These are phyloP conservation scores for Gobius niger DNA, from an alignment of 2,113 vertebrate genomes.

Conservation along the genomic window DNA sequence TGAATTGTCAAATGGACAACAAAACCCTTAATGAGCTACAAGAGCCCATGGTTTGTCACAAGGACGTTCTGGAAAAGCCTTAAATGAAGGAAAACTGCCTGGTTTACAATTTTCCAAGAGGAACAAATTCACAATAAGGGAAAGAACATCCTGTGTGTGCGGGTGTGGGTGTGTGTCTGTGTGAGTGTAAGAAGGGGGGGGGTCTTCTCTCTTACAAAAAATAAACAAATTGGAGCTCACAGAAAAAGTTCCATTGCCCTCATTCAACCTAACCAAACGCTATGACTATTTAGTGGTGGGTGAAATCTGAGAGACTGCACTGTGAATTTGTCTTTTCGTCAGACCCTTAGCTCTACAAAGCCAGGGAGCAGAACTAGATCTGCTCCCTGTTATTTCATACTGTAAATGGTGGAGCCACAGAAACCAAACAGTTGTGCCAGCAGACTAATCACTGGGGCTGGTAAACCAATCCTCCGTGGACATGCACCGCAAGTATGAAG, in stretches of 20 bases:
- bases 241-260: constrained; percentile 1
- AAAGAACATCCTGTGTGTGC: no score
- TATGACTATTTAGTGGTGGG: constrained; percentile 15
- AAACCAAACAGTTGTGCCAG: constrained; percentile 71
- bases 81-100: not conserved
- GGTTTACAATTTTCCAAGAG: not conserved
- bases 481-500: constrained; percentile 76
- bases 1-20: not conserved
- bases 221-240: not conserved
- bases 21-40: not conserved
- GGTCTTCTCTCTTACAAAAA: no score
- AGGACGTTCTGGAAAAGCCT: not conserved
- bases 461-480: constrained; percentile 76
- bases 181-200: no score
- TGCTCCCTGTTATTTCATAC: constrained; percentile 69
- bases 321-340: constrained; percentile 11
- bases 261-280: constrained; percentile 7
- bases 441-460: constrained; percentile 74
- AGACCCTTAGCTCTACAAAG: constrained; percentile 37
- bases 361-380: constrained; percentile 54
- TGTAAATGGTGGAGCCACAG: constrained; percentile 71
- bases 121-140: no score
- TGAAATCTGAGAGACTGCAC: constrained; percentile 26
- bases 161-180: no score
- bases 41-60: not conserved